These are phyloP conservation scores for Andricus curvator DNA, from an alignment of 2,888 invertebrate species.

Conservation along the genomic window DNA sequence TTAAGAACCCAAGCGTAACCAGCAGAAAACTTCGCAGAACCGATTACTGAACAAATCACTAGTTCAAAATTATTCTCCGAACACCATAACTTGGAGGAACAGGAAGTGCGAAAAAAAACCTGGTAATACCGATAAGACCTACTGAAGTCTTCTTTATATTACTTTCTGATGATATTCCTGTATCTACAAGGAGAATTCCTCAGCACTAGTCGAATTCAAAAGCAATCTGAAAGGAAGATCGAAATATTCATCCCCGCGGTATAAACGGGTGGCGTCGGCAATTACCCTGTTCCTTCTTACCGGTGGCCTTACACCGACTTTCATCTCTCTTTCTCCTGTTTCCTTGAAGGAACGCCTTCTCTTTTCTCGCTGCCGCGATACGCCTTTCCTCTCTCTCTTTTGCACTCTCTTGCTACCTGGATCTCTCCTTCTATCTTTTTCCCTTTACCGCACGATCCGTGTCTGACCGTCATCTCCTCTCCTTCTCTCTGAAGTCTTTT, in stretches of 20 bases:
- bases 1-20: background rate
- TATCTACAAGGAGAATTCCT: background rate
- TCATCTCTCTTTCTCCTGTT: slow-evolving; percentile 30
- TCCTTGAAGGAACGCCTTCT: background rate
- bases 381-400: slow-evolving; percentile 51
- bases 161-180: background rate
- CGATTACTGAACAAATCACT: background rate
- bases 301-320: slow-evolving; percentile 42
- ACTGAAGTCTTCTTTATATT: background rate
- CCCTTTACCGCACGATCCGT: background rate
- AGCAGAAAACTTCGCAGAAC: background rate
- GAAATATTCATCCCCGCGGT: slow-evolving; percentile 68
- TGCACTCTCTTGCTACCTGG: slow-evolving; percentile 37
- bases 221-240: slow-evolving; percentile 55
- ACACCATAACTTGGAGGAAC: background rate
- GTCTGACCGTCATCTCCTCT: slow-evolving; percentile 44
- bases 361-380: slow-evolving; percentile 54
- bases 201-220: slow-evolving; percentile 43
- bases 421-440: slow-evolving; percentile 37
- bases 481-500: slow-evolving; percentile 45
- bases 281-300: slow-evolving; percentile 38
- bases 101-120: background rate
- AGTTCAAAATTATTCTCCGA: background rate
- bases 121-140: background rate
- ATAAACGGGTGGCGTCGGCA: slow-evolving; percentile 52